These are phyloP conservation scores for Hylomyscus alleni DNA, from an alignment of 2,797 vertebrate genomes.

Conservation along the genomic window DNA sequence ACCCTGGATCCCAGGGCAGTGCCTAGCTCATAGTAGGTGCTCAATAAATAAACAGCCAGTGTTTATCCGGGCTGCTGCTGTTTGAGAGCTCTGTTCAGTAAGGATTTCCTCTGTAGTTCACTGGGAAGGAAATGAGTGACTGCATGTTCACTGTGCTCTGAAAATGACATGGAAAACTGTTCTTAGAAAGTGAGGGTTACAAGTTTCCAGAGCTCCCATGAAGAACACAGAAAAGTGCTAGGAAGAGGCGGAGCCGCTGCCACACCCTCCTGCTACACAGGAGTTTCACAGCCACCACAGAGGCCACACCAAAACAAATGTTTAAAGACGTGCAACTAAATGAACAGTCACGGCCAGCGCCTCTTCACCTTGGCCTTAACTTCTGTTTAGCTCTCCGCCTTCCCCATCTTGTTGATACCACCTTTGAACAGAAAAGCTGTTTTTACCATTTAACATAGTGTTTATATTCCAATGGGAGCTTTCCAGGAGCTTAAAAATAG, in stretches of 20 bases:
- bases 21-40: neutral
- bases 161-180: neutral
- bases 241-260: fast-evolving
- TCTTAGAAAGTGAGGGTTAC: slow-evolving; percentile 33
- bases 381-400: neutral
- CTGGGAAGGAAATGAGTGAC: slow-evolving; percentile 35
- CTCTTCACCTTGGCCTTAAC: neutral
- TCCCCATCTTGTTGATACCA: neutral
- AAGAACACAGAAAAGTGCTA: fast-evolving
- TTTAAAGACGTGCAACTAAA: neutral
- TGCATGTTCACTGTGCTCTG: slow-evolving; percentile 13
- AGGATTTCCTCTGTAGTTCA: neutral
- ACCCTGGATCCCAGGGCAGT: neutral
- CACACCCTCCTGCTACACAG: fast-evolving
- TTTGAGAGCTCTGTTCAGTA: neutral
- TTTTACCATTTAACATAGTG: slow-evolving; percentile 67
- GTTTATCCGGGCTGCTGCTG: neutral
- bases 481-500: slow-evolving; percentile 76
- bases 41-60: neutral
- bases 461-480: slow-evolving; percentile 32
- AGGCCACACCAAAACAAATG: neutral
- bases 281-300: fast-evolving
- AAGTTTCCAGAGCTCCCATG: neutral
- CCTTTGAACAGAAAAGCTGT: slow-evolving; percentile 67
- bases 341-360: neutral